Percentiles rank a stretch among this genome's conserved stretches.
Evolutionary conservation across 2,797 vertebrate genomes (phyloP).

Genomic region (Dermochelys coriacea): DNA sequence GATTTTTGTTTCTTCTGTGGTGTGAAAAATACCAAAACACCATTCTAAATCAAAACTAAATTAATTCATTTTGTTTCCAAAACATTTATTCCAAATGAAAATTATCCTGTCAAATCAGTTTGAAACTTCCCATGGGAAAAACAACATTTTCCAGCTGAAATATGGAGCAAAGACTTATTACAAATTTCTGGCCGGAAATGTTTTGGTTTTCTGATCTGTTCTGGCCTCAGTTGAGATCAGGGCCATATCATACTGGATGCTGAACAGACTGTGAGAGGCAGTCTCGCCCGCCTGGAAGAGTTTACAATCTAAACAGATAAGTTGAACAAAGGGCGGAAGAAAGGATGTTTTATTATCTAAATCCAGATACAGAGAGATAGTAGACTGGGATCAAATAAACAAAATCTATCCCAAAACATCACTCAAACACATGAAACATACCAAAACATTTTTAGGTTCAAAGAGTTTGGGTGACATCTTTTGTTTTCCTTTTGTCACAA

Average conservation of each 20-base stretch:
- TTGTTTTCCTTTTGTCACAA: too few relatives aligned
- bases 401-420: too few relatives aligned
- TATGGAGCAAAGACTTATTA: not conserved
- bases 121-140: not conserved
- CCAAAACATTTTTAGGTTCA: too few relatives aligned
- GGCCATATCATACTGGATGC: not conserved
- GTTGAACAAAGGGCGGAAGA: not conserved
- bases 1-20: too few relatives aligned
- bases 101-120: not conserved
- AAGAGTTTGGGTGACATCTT: too few relatives aligned
- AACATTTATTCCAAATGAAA: not conserved
- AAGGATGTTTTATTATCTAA: not conserved
- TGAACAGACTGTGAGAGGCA: not conserved
- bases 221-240: not conserved
- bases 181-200: not conserved
- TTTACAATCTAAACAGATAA: not conserved
- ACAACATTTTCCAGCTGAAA: not conserved
- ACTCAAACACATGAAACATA: too few relatives aligned
- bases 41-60: not conserved
- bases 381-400: not conserved
- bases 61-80: not conserved
- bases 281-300: too few relatives aligned
- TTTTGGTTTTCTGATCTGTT: not conserved
- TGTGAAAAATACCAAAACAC: not conserved
- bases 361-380: not conserved